These are phyloP conservation scores for Pollimyrus isidori DNA, from an alignment of 2,113 vertebrate species.

Conservation along the genomic window DNA sequence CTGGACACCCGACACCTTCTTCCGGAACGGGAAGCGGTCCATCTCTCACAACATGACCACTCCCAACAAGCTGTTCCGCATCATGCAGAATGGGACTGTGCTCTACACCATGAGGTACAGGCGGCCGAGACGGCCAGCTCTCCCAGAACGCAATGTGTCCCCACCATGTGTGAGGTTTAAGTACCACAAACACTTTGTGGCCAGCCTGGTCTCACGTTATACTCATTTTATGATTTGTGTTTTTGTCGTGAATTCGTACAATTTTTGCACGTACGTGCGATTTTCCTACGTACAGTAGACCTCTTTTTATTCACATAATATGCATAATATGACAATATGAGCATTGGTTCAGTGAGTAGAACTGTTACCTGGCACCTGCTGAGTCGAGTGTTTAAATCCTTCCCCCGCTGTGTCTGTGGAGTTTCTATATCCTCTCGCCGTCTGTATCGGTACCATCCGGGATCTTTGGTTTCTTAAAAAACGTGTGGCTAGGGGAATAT, in stretches of 20 bases:
- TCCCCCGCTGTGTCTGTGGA: background rate
- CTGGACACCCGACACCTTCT: slow-evolving; percentile 75
- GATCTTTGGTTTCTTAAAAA: background rate
- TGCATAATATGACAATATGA: background rate
- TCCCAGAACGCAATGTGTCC: slow-evolving; percentile 43
- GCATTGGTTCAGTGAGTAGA: background rate
- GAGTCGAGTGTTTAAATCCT: background rate
- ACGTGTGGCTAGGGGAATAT: background rate
- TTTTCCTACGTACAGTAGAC: background rate
- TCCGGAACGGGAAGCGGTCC: slow-evolving; percentile 74
- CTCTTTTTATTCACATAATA: background rate
- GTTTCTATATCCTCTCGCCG: background rate
- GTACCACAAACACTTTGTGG: slow-evolving; percentile 24
- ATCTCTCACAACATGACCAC: slow-evolving; percentile 79
- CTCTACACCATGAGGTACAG: slow-evolving; percentile 75
- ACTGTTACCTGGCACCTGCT: background rate
- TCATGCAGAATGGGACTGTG: slow-evolving; percentile 77
- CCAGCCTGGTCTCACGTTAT: background rate
- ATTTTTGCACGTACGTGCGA: background rate
- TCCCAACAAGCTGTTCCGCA: slow-evolving; percentile 76
- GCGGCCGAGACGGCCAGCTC: slow-evolving; percentile 11
- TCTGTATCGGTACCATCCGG: background rate
- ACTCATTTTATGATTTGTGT: background rate
- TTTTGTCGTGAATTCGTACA: background rate
- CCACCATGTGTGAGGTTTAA: background rate